Base-by-base conservation (phyloP, 1,140 invertebrate species). In the Drosophila tani region DNA sequence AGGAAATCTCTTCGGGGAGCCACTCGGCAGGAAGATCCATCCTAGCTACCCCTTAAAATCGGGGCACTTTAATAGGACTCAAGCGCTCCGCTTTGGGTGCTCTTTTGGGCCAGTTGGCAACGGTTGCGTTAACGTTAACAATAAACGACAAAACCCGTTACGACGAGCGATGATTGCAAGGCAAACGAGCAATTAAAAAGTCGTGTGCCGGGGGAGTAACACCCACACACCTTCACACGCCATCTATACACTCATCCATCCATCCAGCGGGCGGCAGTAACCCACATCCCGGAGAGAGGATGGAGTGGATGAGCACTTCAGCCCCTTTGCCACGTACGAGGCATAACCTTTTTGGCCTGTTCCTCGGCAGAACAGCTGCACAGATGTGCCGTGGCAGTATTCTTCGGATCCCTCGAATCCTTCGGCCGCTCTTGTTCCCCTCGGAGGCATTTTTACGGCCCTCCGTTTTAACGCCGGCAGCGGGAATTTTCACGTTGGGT, bases 141-240 rank as follows among this genome's bases (percentile, higher is more conserved):
- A 79, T 91, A 90, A 90, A 90, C 81, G 85, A 75, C 81, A 79
- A 53, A 66, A 79, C 78, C 77, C 68, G 82, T 90, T 81, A 90
- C 81, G 78, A 82, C 62, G 77, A 60, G 65, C 78, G 85, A 88
- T 88, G 85, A 90, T 90, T 90, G 85, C 84, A 65, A 73, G 78
- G 81, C 74, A 88, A 88, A 88, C 84, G 84, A 88, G 85, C 85
- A 90, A 90, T 90, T 90, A 90, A 90, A 90, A 90, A 81, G 70
- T 66, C 71, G 70, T 85, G 78, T 65, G 85, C 69, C 84, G 49
- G 43, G 59, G 49, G 45, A 55, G 38, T 15, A 27, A 63, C 50
- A 70, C n/a, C 51, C 6, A 27, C 15, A 27, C 24, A 6, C 27
- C 40, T 15, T 27, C 21, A 12, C 5, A 46, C 32, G 9, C 12